These are phyloP conservation scores for Agriotes lineatus DNA, from an alignment of 2,888 invertebrate genomes.

Conservation along the genomic window DNA sequence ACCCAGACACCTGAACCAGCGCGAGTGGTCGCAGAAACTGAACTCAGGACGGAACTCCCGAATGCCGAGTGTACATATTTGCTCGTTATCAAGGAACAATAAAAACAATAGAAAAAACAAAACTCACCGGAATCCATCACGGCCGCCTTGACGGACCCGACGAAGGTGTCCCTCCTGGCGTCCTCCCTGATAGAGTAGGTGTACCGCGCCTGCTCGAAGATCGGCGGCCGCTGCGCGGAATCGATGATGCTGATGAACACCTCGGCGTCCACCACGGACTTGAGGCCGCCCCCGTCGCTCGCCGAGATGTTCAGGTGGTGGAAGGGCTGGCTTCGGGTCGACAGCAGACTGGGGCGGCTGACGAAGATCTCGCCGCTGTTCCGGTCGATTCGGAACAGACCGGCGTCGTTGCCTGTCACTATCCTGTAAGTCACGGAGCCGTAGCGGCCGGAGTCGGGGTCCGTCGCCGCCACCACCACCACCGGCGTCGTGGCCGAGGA, in stretches of 20 bases:
- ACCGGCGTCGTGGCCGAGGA: constrained; percentile 78
- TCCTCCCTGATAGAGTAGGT: constrained; percentile 87
- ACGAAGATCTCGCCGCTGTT: constrained; percentile 86
- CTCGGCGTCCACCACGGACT: constrained; percentile 81
- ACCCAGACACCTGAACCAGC: too few relatives aligned
- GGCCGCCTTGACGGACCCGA: constrained; percentile 87
- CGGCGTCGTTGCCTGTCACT: constrained; percentile 86
- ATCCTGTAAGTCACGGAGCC: constrained; percentile 87
- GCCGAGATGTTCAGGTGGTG: constrained; percentile 88
- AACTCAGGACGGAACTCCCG: too few relatives aligned
- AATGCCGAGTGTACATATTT: too few relatives aligned
- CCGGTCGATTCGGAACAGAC: constrained; percentile 87
- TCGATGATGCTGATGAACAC: constrained; percentile 86
- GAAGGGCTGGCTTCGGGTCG: constrained; percentile 70
- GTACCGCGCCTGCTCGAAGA: constrained; percentile 89
- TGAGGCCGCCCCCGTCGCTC: constrained; percentile 88
- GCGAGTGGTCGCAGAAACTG: too few relatives aligned
- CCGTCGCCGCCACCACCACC: constrained; percentile 88
- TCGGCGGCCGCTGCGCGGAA: constrained; percentile 82
- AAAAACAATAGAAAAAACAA: too few relatives aligned
- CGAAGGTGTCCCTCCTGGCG: constrained; percentile 80
- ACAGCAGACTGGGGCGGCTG: constrained; percentile 71
- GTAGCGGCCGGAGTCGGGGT: constrained; percentile 88
- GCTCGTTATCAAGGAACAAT: too few relatives aligned
- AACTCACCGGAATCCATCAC: constrained; percentile 79